Base-by-base conservation (phyloP, 2,113 vertebrate genomes). In the Hippocampus mohnikei region DNA sequence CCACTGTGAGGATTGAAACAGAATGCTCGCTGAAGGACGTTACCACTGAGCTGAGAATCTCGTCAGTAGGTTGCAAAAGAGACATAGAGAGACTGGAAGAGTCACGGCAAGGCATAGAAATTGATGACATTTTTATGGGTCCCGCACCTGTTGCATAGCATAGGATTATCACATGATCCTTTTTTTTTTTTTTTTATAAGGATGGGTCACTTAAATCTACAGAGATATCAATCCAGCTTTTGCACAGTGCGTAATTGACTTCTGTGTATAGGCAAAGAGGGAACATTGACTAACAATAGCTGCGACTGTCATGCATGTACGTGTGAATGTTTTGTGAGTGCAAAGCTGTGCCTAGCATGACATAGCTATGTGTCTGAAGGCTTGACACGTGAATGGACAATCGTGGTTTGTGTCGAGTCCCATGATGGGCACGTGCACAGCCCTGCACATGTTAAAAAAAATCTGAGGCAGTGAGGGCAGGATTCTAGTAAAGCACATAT, bases 361-460 rank as follows among this genome's bases (percentile, higher is more conserved):
- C 78, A 59, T 27, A 78, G 56, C 33, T 73, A 58, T 83, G 79
- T 81, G 65, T 27, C 77, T 81, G 63, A 23, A 40, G 53, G 56
- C 27, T 65, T 15, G 55, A 73, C 74, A 46, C 23, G 44, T 87
- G 81, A 90, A 84, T 85, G 40, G 68, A 90, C 85, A 89, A 87
- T 87, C 58, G 72, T 60, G 16, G 68, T 21, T 74, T 84, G 78
- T 88, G 76, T 81, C 67, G 67, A 33, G 59, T 58, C 60, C 56
- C 46, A 50, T 58, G 40, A 23, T 65, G 41, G 78, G 73, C 1
- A 40, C 61, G 8, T 65, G 9, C 62, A 37, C 62, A 48, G 44
- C 52, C 41, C 21, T 68, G 33, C 55, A 13, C 65, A 75, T 72
- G 66, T 74, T 58, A 68, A 80, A 79, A 23, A 8, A 20, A 20